Conservation (phyloP, 2,797 vertebrate genomes). For the Peromyscus eremicus region DNA sequence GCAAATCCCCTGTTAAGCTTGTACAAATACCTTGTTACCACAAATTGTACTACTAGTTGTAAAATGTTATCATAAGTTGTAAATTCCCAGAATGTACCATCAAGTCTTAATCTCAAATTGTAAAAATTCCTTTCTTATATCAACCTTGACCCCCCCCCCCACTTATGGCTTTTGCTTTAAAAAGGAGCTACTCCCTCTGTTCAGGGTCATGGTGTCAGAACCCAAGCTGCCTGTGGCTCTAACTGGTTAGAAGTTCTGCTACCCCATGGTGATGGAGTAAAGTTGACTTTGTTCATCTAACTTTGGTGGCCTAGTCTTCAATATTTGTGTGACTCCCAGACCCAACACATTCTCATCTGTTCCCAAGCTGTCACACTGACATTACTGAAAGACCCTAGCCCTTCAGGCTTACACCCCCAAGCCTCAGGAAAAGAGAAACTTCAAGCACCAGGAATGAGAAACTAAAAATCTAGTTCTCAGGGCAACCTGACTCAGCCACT, state of each 20-base stretch:
- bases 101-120: background rate
- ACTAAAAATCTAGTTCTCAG: too few species aligned
- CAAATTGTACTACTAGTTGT: background rate
- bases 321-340: background rate
- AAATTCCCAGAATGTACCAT: background rate
- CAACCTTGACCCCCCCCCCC: background rate
- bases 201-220: too few species aligned
- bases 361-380: background rate
- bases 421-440: too few species aligned
- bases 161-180: background rate
- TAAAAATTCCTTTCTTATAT: background rate
- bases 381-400: too few species aligned
- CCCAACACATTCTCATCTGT: background rate
- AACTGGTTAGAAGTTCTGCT: background rate
- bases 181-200: background rate
- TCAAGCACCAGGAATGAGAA: too few species aligned
- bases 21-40: background rate
- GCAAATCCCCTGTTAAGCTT: background rate
- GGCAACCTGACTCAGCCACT: too few species aligned
- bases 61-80: background rate
- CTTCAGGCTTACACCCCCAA: too few species aligned
- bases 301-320: background rate
- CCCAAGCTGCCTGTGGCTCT: background rate
- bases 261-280: background rate
- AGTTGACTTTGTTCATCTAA: background rate